Evolutionary conservation across 2,888 invertebrate species (phyloP), one percentile per base, ranked within the genome.

Genomic region (Dasysyrphus tricinctus): DNA sequence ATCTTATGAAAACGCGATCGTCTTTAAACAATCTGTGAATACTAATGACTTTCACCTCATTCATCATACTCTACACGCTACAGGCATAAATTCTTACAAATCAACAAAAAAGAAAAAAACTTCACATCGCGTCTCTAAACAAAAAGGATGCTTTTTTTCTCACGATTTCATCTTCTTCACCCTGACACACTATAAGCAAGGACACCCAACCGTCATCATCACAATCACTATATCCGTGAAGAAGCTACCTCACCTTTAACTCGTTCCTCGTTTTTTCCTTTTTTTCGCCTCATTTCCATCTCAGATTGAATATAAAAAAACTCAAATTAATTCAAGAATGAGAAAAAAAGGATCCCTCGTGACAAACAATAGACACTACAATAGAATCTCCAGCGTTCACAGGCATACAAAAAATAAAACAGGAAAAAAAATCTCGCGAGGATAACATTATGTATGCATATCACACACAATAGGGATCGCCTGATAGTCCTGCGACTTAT

Each of bases 201-300:
- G 82, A 86, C 78, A 86, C 82, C 81, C 78, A 75, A 72, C 70
- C 78, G 78, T 86, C 86, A 78, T 70, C 86, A 76, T 63, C 61
- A 59, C 63, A 42, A 79, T 75, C 74, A 83, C 65, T 19, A 67
- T 65, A 74, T 69, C 78, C 70, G 56, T 82, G 81, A 86, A 78
- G 81, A 78, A 86, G 78, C 86, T 81, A 81, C 86, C 81, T 86
- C 82, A 75, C 78, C 86, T 81, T 70, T 82, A 86, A 85, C 85
- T 85, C 80, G 85, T 81, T 85, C 47, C 73, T 78, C 14, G n/a
- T 77, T 73, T 80, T 81, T 86, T 78, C 57, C 70, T n/a, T 78
- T 86, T 85, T 86, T 86, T 86, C 82, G 57, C 86, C 86, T 82
- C 86, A 86, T 86, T 86, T 86, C 86, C 86, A 86, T 86, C 82